Base-by-base conservation (phyloP, 64 coral and sea anemone species). In the Stichodactyla helianthus region DNA sequence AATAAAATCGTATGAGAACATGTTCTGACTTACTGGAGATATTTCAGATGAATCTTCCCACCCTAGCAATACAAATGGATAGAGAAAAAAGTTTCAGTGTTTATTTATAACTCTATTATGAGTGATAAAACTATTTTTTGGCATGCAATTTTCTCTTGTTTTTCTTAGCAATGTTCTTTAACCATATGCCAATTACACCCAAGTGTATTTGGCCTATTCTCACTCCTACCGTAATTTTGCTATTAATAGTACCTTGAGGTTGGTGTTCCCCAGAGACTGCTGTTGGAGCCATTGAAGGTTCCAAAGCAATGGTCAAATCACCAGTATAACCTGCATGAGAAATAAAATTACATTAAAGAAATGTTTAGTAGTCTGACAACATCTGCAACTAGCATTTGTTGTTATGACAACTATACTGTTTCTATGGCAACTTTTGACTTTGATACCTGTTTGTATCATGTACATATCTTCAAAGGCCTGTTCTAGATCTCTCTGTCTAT, bases 401-500 rank as follows among this genome's bases (percentile, higher is more conserved):
- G 79, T 52, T 50, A 82, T 44, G 2, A 2, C 35, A 44, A 44
- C 35, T 44, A 44, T 44, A 54, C 50, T 54, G 55, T 58, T 58
- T 2, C 14, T 15, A 58, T 68, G 63, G 63, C 16, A 68, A n/a
- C 6, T 74, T 25, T 74, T 14, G 10, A 0, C 11, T 50, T 51
- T 15, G 17, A 35, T 83, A 99, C 97, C 93, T 90, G 97, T 99
- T 56, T 99, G 93, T 63, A 87, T 87, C 97, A 99, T 99, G 82
- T 99, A 99, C 93, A 99, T 99, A 59, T 99, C 93, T 89, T 99
- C 97, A 90, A 99, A 99, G 54, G 90, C 97, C 59, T 95, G 86
- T 55, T 99, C 97, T 44, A 99, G 61, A 55, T 95, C 97, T 71
- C 88, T 89, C 19, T 99, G 97, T 77, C 90, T 77, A 55, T 99